Evolutionary conservation across 1,140 invertebrate genomes (phyloP), one percentile per base, ranked within the genome.

Genomic region (Procambarus virginalis): DNA sequence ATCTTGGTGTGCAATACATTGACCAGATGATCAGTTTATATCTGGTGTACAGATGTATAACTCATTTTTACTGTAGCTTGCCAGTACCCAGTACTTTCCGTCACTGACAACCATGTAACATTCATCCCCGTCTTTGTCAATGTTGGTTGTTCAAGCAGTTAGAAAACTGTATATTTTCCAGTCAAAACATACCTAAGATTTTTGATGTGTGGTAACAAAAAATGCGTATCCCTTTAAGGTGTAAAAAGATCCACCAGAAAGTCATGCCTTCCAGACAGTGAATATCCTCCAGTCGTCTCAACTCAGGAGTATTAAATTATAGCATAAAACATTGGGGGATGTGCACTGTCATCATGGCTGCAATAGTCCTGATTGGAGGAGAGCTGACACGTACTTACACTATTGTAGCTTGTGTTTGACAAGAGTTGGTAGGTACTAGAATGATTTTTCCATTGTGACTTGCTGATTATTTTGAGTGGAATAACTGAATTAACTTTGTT

Each of bases 101-200:
- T 48, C 22, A 70, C 45, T 34, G 48, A 84, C 49, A 80, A 49
- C 48, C 48, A 58, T 80, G 68, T 34, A 73, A 80, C 78, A 80
- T 73, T 70, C 82, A 49, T n/a, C 48, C 64, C 64, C 46, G 64
- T 84, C 82, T 83, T 68, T 75, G 82, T 84, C 82, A 73, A 49
- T 84, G 82, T 84, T 84, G 82, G 82, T 86, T 79, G 84, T 77
- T 86, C 76, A 49, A 86, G 75, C 84, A 68, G 84, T 86, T 86
- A 86, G 84, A 79, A 86, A 64, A 86, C 84, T 86, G 82, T 86
- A 86, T 86, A 86, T 86, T 86, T 86, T 86, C 84, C 84, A 86
- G 73, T 86, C 60, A 64, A 78, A 86, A 64, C 49, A 78, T 78
- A 78, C 75, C 75, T 79, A 86, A 86, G 76, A 86, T 78, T 79